Conservation (phyloP, 2,797 vertebrate species). For the Lindbergichthys nudifrons region DNA sequence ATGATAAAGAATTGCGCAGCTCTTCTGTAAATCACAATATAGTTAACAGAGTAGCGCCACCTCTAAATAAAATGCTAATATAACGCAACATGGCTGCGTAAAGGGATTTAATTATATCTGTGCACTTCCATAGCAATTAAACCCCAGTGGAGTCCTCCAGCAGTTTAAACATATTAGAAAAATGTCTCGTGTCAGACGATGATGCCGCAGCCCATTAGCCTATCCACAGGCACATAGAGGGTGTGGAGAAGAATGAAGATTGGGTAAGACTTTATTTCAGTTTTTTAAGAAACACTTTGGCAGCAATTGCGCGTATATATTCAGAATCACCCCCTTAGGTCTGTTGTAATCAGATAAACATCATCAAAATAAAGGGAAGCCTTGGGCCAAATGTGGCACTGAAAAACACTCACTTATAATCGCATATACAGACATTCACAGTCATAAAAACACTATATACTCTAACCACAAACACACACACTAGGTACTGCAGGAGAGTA, state of each 20-base stretch:
- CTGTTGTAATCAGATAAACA: neutral
- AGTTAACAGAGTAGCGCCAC: slow-evolving; percentile 41
- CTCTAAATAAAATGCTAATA: slow-evolving; percentile 73
- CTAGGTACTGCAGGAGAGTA: slow-evolving; percentile 24
- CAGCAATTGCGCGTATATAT: neutral
- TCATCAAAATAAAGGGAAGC: neutral
- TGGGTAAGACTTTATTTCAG: slow-evolving; percentile 36
- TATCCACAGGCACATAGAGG: slow-evolving; percentile 67
- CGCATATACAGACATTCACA: neutral
- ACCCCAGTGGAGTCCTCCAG: slow-evolving; percentile 75
- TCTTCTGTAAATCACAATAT: slow-evolving; percentile 61
- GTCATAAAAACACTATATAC: neutral
- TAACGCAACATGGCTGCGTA: slow-evolving; percentile 49
- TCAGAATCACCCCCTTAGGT: slow-evolving; percentile 1
- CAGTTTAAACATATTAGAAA: slow-evolving; percentile 80
- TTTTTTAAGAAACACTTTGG: slow-evolving; percentile 33
- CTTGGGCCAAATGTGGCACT: neutral
- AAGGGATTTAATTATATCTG: slow-evolving; percentile 77
- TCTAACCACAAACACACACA: slow-evolving; percentile 34
- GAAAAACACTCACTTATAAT: neutral
- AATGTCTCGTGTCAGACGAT: slow-evolving; percentile 71
- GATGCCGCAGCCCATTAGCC: slow-evolving; percentile 75
- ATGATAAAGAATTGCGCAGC: slow-evolving; percentile 40
- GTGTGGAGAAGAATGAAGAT: slow-evolving; percentile 52
- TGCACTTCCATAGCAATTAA: slow-evolving; percentile 77